These are phyloP conservation scores for Athrips mouffetella DNA, from an alignment of 2,888 invertebrate genomes.

Conservation along the genomic window DNA sequence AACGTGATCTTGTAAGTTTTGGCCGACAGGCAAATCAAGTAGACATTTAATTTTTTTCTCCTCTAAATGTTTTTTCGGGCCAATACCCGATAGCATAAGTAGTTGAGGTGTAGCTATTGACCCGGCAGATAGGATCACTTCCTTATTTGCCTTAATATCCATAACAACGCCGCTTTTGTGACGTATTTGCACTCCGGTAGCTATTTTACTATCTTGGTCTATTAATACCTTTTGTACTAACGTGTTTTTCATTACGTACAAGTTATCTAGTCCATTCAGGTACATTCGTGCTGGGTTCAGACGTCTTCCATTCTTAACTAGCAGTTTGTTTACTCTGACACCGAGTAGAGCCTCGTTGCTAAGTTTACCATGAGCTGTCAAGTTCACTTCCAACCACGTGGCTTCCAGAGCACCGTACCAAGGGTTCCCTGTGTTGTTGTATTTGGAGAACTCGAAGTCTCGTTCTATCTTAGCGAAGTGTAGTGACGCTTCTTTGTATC, in stretches of 20 bases:
- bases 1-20: conserved; percentile 74
- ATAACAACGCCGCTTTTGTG: conserved; percentile 44
- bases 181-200: conserved; percentile 55
- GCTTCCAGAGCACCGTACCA: conserved; percentile 39
- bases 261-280: conserved; percentile 44
- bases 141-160: conserved; percentile 52
- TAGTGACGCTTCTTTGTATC: conserved; percentile 62
- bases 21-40: conserved; percentile 61
- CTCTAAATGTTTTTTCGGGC: conserved; percentile 52
- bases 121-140: conserved; percentile 72
- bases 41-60: conserved; percentile 49
- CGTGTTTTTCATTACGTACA: conserved; percentile 66
- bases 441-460: conserved; percentile 26
- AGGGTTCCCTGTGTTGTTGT: conserved; percentile 27
- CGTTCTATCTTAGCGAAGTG: conserved; percentile 68
- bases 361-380: conserved; percentile 25
- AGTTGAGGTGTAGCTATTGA: conserved; percentile 70
- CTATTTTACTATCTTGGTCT: conserved; percentile 55
- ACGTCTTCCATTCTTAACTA: conserved; percentile 62
- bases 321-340: conserved; percentile 63
- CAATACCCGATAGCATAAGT: conserved; percentile 73
- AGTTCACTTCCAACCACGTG: conserved; percentile 63
- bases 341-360: conserved; percentile 56
- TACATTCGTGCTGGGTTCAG: conserved; percentile 73
- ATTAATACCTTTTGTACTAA: conserved; percentile 70